Evolutionary conservation across 2,888 invertebrate species (phyloP).

Genomic region (Latrodectus elegans): DNA sequence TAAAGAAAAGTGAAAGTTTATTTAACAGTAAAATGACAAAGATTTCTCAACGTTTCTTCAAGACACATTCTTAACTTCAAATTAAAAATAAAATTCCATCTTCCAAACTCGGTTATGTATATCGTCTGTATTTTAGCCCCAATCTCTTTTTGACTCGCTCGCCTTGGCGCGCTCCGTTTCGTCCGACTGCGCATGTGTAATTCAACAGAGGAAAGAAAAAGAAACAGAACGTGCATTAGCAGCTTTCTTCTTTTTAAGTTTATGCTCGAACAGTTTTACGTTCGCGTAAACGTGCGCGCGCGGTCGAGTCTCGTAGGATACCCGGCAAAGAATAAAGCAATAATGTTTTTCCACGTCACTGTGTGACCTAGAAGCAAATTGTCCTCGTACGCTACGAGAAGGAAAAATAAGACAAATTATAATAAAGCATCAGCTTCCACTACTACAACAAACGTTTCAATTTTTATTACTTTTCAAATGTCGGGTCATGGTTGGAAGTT

Average conservation of each 20-base stretch:
- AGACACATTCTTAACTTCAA: background rate
- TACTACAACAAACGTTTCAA: slow-evolving; percentile 12
- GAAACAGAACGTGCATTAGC: slow-evolving; percentile 28
- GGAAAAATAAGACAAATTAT: slow-evolving; percentile 20
- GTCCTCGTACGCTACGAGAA: slow-evolving; percentile 20
- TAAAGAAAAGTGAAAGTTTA: too few species aligned
- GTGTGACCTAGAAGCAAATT: slow-evolving; percentile 45
- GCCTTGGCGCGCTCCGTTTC: background rate
- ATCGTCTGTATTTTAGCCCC: background rate
- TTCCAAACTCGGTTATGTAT: background rate
- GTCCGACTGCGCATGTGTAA: slow-evolving; percentile 2
- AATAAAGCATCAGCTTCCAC: slow-evolving; percentile 8
- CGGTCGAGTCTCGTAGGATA: slow-evolving; percentile 20
- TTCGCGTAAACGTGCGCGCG: slow-evolving; percentile 45
- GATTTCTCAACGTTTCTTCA: background rate
- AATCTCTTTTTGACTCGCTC: background rate
- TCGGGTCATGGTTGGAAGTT: slow-evolving; percentile 32
- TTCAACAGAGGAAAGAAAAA: background rate
- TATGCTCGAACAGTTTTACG: slow-evolving; percentile 52
- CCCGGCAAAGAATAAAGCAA: slow-evolving; percentile 30
- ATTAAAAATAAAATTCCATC: background rate
- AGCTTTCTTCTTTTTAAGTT: slow-evolving; percentile 32
- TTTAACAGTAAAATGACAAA: background rate
- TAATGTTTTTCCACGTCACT: slow-evolving; percentile 34
- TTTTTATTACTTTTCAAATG: slow-evolving; percentile 48